Percentiles rank a stretch among this genome's conserved stretches.
These are phyloP conservation scores for Lithobates pipiens DNA, from an alignment of 2,797 vertebrate species.

Conservation along the genomic window DNA sequence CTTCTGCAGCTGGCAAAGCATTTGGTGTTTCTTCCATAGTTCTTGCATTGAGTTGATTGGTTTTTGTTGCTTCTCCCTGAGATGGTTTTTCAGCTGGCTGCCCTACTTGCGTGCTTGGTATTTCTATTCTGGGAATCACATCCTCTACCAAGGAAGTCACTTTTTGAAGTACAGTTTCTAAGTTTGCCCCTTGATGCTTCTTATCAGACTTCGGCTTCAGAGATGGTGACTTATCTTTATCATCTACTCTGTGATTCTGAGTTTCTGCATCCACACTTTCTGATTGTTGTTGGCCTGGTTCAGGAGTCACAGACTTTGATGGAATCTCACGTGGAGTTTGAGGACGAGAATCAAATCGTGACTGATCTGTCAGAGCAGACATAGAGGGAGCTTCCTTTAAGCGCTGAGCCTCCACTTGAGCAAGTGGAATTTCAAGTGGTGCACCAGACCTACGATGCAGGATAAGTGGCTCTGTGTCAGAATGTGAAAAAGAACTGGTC, in stretches of 20 bases:
- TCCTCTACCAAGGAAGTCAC: conserved; percentile 9
- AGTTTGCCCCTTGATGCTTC: not conserved
- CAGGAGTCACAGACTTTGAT: conserved; percentile 70
- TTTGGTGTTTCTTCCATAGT: not conserved
- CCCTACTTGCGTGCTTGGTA: conserved; percentile 19
- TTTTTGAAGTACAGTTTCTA: conserved; percentile 25
- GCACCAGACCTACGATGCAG: conserved; percentile 90
- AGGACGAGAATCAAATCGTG: conserved; percentile 75
- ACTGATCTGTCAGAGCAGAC: conserved; percentile 87
- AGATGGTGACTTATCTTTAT: not conserved
- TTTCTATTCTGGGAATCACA: conserved; percentile 1
- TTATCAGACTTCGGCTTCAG: conserved; percentile 30
- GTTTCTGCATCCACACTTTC: not conserved
- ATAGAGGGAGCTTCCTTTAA: conserved; percentile 94
- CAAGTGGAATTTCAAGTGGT: conserved; percentile 92
- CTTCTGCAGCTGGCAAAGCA: not conserved
- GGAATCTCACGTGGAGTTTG: conserved; percentile 72
- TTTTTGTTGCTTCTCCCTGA: not conserved
- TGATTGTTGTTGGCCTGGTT: conserved; percentile 60
- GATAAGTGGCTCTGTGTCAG: conserved; percentile 88
- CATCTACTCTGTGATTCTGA: not conserved
- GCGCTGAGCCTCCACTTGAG: conserved; percentile 82
- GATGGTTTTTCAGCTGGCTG: not conserved
- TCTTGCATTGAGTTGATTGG: not conserved
- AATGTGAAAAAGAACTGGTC: conserved; percentile 95